Conservation (phyloP, 2,797 vertebrate genomes). For the Aldrovandia affinis region DNA sequence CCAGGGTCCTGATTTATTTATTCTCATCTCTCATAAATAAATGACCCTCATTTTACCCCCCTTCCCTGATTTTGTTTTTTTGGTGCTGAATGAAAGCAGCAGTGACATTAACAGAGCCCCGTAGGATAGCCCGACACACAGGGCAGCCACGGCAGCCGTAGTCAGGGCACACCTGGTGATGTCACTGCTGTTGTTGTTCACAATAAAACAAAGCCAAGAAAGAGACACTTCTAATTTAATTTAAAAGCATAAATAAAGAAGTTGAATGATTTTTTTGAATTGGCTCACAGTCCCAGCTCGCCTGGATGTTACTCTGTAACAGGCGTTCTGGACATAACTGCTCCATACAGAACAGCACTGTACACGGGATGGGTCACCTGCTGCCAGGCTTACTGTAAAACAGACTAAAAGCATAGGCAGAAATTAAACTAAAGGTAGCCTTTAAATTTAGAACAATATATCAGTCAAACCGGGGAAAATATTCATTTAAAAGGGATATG, state of each 20-base stretch:
- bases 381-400: neutral
- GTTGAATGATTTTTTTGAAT: neutral
- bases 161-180: slow-evolving; percentile 39
- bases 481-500: neutral
- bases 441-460: neutral
- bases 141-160: slow-evolving; percentile 21
- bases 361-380: neutral
- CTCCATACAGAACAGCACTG: no score
- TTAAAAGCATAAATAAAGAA: neutral
- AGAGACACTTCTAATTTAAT: slow-evolving; percentile 45
- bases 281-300: neutral
- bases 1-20: slow-evolving; percentile 95
- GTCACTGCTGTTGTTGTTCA: slow-evolving; percentile 44
- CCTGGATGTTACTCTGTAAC: neutral
- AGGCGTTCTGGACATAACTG: no score
- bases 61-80: slow-evolving; percentile 46
- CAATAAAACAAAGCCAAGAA: slow-evolving; percentile 35
- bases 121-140: slow-evolving; percentile 10
- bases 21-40: slow-evolving; percentile 84
- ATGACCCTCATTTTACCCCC: slow-evolving; percentile 76
- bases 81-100: slow-evolving; percentile 44
- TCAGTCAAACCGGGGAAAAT: neutral
- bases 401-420: neutral
- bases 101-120: slow-evolving; percentile 38
- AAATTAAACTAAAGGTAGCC: neutral